Conservation (phyloP, 2,113 vertebrate genomes). For the Pygathrix nemaeus region DNA sequence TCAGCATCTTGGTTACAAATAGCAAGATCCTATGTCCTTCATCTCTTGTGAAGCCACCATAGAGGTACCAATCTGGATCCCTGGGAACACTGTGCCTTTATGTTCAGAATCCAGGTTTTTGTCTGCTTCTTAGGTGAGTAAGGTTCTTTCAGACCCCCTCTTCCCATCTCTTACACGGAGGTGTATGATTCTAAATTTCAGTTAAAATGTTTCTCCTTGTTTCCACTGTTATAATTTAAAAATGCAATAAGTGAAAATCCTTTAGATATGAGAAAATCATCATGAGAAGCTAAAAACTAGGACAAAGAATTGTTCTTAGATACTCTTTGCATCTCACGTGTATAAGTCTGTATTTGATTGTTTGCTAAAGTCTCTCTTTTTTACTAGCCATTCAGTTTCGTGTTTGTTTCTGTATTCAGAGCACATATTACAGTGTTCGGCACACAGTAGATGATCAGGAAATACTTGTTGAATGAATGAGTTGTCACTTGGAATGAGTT, state of each 20-base stretch:
- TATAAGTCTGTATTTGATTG: not conserved
- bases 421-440: not conserved
- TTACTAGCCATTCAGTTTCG: not conserved
- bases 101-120: not conserved
- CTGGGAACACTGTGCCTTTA: not conserved
- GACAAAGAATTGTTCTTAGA: not conserved
- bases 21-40: not conserved
- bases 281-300: not conserved
- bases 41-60: not conserved
- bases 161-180: not conserved
- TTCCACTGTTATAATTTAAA: not conserved
- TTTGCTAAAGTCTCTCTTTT: not conserved
- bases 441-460: not conserved
- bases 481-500: too few relatives aligned
- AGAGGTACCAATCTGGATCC: not conserved
- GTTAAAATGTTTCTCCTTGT: slow-evolving; percentile 18
- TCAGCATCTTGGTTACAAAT: not conserved
- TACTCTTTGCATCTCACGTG: not conserved
- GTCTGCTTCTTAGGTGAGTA: not conserved
- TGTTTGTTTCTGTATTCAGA: not conserved
- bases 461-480: not conserved
- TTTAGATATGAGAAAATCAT: not conserved
- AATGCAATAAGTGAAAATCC: not conserved
- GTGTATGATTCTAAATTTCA: not conserved
- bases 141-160: not conserved